phyloP scores from a whole-genome alignment of 2,113 vertebrate genomes.

The Barbus barbus region DNA sequence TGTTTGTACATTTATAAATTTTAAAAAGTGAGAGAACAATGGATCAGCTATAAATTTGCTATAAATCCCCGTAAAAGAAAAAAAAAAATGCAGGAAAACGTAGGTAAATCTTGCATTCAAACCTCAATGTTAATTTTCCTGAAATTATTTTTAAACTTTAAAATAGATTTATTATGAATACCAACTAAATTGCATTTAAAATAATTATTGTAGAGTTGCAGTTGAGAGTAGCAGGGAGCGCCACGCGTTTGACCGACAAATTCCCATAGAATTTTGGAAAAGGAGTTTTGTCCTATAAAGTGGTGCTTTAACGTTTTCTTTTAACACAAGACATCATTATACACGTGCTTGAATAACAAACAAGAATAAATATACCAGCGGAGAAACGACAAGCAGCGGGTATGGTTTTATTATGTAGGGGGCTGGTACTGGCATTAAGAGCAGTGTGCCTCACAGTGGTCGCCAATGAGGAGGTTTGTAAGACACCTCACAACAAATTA shows the following conservation, averaged over 20 bases:
- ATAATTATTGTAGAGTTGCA: not conserved
- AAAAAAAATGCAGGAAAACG: too few relatives aligned
- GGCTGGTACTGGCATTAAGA: constrained; percentile 70
- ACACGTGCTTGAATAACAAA: constrained; percentile 56
- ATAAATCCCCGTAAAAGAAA: too few relatives aligned
- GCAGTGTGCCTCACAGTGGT: constrained; percentile 71
- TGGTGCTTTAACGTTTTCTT: not conserved
- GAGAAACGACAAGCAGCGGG: constrained; percentile 62
- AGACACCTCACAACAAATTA: constrained; percentile 78
- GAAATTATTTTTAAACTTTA: not conserved
- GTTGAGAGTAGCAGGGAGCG: not conserved
- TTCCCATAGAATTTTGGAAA: constrained; percentile 15
- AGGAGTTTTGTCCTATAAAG: not conserved
- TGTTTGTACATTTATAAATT: not conserved
- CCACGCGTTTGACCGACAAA: not conserved
- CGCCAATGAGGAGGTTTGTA: constrained; percentile 64
- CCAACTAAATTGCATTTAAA: not conserved
- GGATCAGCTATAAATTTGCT: too few relatives aligned
- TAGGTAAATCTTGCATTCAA: not conserved
- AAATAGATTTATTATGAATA: not conserved
- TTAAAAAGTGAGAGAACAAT: too few relatives aligned
- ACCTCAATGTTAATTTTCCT: not conserved
- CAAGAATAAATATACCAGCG: constrained; percentile 68
- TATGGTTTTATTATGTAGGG: constrained; percentile 61
- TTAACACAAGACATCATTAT: constrained; percentile 44